Conservation (phyloP, 2,797 vertebrate species). For the Lepilemur septentrionalis region DNA sequence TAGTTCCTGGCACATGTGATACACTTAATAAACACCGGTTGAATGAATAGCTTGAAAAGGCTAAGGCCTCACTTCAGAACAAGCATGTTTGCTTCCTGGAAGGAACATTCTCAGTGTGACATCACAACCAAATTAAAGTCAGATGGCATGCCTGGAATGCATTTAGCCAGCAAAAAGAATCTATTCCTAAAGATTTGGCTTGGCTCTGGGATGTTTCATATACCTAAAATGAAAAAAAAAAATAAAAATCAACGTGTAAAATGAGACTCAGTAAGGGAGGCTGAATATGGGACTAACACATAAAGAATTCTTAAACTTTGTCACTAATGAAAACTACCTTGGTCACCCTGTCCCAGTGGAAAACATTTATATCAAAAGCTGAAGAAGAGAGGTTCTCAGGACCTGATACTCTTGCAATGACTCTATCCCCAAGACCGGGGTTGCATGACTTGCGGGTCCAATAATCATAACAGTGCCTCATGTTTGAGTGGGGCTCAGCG, state of each 20-base stretch:
- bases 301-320: neutral
- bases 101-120: slow-evolving; percentile 8
- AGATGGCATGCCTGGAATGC: slow-evolving; percentile 10
- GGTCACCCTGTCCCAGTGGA: neutral
- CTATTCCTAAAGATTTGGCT: slow-evolving; percentile 36
- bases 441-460: neutral
- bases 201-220: neutral
- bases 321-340: neutral
- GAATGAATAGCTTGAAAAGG: neutral
- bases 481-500: neutral
- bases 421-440: neutral
- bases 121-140: slow-evolving; percentile 43
- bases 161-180: slow-evolving; percentile 5
- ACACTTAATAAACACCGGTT: neutral
- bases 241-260: neutral
- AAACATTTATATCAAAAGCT: neutral
- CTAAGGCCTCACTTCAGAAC: neutral
- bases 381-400: neutral
- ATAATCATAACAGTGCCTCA: neutral
- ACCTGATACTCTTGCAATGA: neutral
- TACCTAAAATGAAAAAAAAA: neutral
- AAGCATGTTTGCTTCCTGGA: neutral
- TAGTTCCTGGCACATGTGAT: neutral
- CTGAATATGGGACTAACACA: neutral
- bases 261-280: neutral